Base-by-base conservation (phyloP, 35 echinoderm and acorn worm genomes). In the Apostichopus parvimensis region DNA sequence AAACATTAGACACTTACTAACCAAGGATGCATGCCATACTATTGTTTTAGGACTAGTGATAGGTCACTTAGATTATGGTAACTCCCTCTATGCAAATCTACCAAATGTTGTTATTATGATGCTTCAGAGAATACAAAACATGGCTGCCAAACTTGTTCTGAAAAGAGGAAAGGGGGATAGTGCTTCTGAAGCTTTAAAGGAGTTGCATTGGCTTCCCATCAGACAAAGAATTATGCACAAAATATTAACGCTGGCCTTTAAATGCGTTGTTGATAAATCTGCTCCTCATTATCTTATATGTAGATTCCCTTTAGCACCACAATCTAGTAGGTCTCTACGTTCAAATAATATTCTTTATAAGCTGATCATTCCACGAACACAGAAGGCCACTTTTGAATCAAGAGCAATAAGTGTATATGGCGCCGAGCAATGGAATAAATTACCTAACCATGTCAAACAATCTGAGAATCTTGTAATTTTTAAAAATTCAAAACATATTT, bases 11-110 rank as follows among this genome's bases (percentile, higher is more conserved):
- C 26, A 56, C 26, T 62, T 54, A 54, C 82, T 86, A 57, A 59
- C 82, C 23, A 23, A 12, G 26, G 82, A 86, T 14, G 82, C 45
- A 4, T 86, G 82, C 53, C 7, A 86, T 8, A 34, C 26, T 57
- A 86, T 86, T 57, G 82, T 86, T 9, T 54, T 9, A 57, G 58
- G 82, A 57, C 54, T 86, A 62, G 54, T 86, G 5, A 83, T 83
- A 12, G 6, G 11, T 11, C 82, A 86, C 53, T 54, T 86, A 12
- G 82, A 86, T 56, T 86, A 86, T 55, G 26, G 4, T 26, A 79
- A 79, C 9, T 34, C 23, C 22, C 77, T 79, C 11, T 53, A 34
- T 11, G 4, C 1, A 1, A 26, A 28, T 6, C 78, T 79, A 24
- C 78, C 78, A 12, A 26, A 79, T 53, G 24, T 34, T 14, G 82